Percentiles rank a stretch among this genome's conserved stretches.
Conservation (phyloP, 2,113 vertebrate species). For the Martes martes region DNA sequence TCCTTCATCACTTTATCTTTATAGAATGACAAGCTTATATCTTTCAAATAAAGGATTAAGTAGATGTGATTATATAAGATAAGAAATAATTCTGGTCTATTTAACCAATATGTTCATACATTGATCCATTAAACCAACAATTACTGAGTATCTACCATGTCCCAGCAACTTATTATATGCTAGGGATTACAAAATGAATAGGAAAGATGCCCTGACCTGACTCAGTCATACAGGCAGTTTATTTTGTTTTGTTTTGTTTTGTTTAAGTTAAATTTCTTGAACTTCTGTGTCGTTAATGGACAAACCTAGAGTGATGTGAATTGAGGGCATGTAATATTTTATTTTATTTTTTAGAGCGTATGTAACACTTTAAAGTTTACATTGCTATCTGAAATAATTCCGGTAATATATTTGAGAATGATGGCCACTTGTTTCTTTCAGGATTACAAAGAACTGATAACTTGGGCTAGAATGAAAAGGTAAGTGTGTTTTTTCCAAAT, state of each 20-base stretch:
- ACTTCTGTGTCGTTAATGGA: neutral
- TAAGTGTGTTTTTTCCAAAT: neutral
- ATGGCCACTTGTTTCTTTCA: constrained; percentile 19
- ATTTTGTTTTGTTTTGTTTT: neutral
- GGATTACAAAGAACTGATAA: neutral
- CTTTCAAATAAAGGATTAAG: neutral
- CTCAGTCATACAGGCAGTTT: neutral
- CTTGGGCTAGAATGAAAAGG: neutral
- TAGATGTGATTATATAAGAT: neutral
- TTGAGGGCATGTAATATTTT: neutral
- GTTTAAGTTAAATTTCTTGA: neutral
- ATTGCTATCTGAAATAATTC: constrained; percentile 11
- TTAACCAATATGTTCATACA: neutral
- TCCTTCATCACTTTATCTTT: neutral
- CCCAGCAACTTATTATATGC: neutral
- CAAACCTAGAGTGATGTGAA: neutral
- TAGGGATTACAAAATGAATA: neutral
- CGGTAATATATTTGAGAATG: constrained; percentile 8
- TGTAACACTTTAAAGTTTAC: constrained; percentile 37
- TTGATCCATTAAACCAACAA: neutral
- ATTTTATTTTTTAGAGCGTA: neutral
- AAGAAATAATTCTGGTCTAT: neutral
- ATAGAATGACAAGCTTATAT: neutral
- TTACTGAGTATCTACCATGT: neutral
- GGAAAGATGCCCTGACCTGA: neutral